Evolutionary conservation across 2,888 invertebrate genomes (phyloP).

Genomic region (Leptinotarsa peninsularis): DNA sequence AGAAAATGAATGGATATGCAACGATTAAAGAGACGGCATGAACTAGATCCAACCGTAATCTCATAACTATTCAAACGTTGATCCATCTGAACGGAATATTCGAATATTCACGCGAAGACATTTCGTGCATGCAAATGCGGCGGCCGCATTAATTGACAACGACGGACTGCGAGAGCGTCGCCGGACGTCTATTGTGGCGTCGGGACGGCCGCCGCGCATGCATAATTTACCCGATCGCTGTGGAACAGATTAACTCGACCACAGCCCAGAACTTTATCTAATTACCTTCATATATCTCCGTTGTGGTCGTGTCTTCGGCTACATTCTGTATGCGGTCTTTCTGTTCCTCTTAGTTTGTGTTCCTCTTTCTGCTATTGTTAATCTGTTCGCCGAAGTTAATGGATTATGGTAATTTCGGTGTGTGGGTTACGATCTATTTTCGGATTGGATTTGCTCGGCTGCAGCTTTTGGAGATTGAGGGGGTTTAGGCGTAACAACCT

Average conservation of each 20-base stretch:
- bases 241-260: slow-evolving; percentile 63
- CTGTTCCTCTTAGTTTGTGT: slow-evolving; percentile 47
- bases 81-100: slow-evolving; percentile 11
- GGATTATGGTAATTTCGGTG: slow-evolving; percentile 41
- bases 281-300: slow-evolving; percentile 64
- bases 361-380: slow-evolving; percentile 37
- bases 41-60: slow-evolving; percentile 9
- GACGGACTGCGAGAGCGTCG: slow-evolving; percentile 35
- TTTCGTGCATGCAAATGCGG: slow-evolving; percentile 44
- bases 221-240: slow-evolving; percentile 56
- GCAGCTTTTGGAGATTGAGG: not conserved
- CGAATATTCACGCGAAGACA: slow-evolving; percentile 32
- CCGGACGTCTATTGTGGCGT: slow-evolving; percentile 50
- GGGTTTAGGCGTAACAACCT: not conserved
- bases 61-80: slow-evolving; percentile 20
- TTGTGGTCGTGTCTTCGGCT: slow-evolving; percentile 55
- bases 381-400: slow-evolving; percentile 37
- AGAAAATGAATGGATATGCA: slow-evolving; percentile 7
- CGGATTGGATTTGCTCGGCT: slow-evolving; percentile 7
- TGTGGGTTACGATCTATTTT: slow-evolving; percentile 13
- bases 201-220: slow-evolving; percentile 51
- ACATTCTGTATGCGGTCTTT: slow-evolving; percentile 51
- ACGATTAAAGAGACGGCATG: slow-evolving; percentile 10
- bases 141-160: slow-evolving; percentile 46
- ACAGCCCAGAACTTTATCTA: slow-evolving; percentile 64